Percentiles rank a stretch among this genome's conserved stretches.
These are phyloP conservation scores for Brotula barbata DNA, from an alignment of 2,797 vertebrate genomes.

Conservation along the genomic window DNA sequence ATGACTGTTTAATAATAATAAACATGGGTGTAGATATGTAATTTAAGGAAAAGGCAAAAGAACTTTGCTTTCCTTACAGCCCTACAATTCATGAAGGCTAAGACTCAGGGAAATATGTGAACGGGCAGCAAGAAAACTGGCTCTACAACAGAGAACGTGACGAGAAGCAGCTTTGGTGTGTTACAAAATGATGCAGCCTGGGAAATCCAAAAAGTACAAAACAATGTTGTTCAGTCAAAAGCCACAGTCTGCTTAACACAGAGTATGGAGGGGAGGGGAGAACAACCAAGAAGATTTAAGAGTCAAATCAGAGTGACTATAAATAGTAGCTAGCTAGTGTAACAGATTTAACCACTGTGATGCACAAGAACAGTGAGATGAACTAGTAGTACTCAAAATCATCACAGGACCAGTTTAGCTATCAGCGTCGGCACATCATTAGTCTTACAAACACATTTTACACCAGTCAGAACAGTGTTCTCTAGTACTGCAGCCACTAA, in stretches of 20 bases:
- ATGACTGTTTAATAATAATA: conserved; percentile 14
- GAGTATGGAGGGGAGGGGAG: background rate
- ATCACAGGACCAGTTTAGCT: conserved; percentile 66
- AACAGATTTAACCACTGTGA: conserved; percentile 65
- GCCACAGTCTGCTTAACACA: conserved; percentile 21
- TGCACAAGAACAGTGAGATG: conserved; percentile 62
- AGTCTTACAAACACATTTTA: conserved; percentile 60
- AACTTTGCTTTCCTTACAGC: conserved; percentile 65
- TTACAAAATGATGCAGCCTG: conserved; percentile 64
- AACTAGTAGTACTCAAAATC: conserved; percentile 56
- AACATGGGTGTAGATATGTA: conserved; percentile 26
- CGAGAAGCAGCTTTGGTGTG: conserved; percentile 75
- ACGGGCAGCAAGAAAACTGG: conserved; percentile 20
- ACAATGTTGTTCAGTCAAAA: conserved; percentile 39
- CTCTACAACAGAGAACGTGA: conserved; percentile 46
- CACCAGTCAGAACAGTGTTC: conserved; percentile 59
- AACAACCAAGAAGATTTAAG: conserved; percentile 14
- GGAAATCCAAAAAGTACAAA: conserved; percentile 40
- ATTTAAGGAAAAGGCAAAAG: conserved; percentile 57
- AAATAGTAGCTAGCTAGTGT: conserved; percentile 58
- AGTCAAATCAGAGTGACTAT: conserved; percentile 48
- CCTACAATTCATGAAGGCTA: conserved; percentile 62
- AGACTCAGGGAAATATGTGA: conserved; percentile 2
- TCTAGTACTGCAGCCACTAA: conserved; percentile 56
- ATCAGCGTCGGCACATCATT: conserved; percentile 56